Base-by-base conservation (phyloP, 2,113 vertebrate species). In the Lipotes vexillifer region DNA sequence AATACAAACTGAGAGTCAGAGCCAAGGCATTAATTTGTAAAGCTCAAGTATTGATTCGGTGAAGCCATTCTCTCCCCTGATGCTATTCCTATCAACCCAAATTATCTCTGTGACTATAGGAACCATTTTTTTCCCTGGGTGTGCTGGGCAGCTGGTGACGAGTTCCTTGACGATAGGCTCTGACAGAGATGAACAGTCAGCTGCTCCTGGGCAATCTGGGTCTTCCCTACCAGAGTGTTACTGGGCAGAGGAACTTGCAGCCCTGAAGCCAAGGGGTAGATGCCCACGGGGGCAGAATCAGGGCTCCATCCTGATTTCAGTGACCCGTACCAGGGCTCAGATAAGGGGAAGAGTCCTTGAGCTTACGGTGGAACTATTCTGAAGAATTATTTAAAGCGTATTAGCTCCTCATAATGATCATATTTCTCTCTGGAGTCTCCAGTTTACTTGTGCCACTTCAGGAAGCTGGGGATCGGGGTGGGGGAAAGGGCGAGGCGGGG, bases 1-100 rank as follows among this genome's bases (percentile, higher is more conserved):
- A 87, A 96, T 93, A 52, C 36, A 97, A 96, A 96, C 75, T 29
- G 17, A 44, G 75, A 96, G 29, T 29, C 41, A 85, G 86, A 61
- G 81, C 38, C 83, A 93, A 85, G 90, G 83, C 84, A 85, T 97
- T 95, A 46, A 95, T 97, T 81, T 52, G 83, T 82, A 77, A 71
- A 85, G 65, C 61, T 75, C 63, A 29, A 52, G 91, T 71, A 91
- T 97, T 93, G 96, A 97, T 94, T 71, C 66, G 85, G 90, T 81
- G 87, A 95, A 0, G 8, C 89, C 66, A 55, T 49, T 61, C 78
- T 92, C 74, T 93, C 95, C 81, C 69, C 65, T 38, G 57, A 57
- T 84, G 85, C 90, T 86, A 44, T 94, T 96, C 90, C 94, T 92
- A 94, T 94, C 92, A 88, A 55, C 89, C 61, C 69, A 61, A 69